phyloP scores from a whole-genome alignment of 2,797 vertebrate species.

The Moxostoma hubbsi region DNA sequence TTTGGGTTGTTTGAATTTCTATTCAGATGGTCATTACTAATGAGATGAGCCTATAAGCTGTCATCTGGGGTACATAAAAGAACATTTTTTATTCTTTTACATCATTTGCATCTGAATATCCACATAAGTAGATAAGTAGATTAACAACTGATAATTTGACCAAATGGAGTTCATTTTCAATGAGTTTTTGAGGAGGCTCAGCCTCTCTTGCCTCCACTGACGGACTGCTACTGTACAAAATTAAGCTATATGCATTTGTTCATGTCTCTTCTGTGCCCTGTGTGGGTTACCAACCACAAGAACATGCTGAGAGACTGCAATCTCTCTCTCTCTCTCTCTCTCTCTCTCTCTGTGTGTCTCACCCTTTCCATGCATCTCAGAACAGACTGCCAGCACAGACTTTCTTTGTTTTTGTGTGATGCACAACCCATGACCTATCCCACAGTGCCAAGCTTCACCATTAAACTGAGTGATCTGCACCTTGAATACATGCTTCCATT shows the following conservation, averaged over 20 bases:
- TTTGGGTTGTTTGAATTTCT: too few relatives aligned
- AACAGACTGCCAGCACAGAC: slow-evolving; percentile 62
- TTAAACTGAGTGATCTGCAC: slow-evolving; percentile 71
- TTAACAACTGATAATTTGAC: too few relatives aligned
- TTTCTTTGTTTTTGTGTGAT: slow-evolving; percentile 67
- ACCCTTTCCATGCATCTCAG: slow-evolving; percentile 32
- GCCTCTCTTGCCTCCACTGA: too few relatives aligned
- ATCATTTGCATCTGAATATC: too few relatives aligned
- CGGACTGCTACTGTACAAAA: slow-evolving; percentile 2
- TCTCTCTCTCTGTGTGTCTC: slow-evolving; percentile 15
- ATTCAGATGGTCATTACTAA: too few relatives aligned
- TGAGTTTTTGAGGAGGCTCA: too few relatives aligned
- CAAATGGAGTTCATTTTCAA: too few relatives aligned
- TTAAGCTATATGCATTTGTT: slow-evolving; percentile 49
- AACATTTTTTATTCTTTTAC: too few relatives aligned
- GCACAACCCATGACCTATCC: slow-evolving; percentile 65
- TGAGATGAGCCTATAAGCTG: too few relatives aligned
- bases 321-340: slow-evolving; percentile 20
- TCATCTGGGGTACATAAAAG: too few relatives aligned
- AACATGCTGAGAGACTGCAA: slow-evolving; percentile 48
- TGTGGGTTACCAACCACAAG: slow-evolving; percentile 51
- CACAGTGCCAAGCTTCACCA: slow-evolving; percentile 63
- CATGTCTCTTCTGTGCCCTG: slow-evolving; percentile 41
- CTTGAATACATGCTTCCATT: slow-evolving; percentile 55
- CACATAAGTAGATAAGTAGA: too few relatives aligned